phyloP scores from a whole-genome alignment of 2,113 vertebrate species.

The Holacanthus passer region DNA sequence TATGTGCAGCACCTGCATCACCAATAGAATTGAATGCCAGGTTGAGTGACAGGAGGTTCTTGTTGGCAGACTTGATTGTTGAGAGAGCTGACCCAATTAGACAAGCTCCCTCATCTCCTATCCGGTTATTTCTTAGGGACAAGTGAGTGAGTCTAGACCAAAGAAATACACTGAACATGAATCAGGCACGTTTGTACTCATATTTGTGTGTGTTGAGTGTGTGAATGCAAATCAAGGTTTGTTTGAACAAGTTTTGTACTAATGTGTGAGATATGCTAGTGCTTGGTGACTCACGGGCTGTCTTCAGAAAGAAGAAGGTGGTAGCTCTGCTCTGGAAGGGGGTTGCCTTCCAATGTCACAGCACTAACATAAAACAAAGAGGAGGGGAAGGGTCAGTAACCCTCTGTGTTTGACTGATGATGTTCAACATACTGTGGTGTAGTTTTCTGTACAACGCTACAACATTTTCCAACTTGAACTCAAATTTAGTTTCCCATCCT shows the following conservation, averaged over 20 bases:
- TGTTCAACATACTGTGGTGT: neutral
- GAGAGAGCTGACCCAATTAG: constrained; percentile 87
- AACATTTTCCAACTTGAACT: neutral
- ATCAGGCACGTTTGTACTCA: neutral
- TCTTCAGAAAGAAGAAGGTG: constrained; percentile 83
- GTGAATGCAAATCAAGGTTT: constrained; percentile 2
- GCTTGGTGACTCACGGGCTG: constrained; percentile 81
- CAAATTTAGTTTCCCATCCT: neutral
- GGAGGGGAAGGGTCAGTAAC: neutral
- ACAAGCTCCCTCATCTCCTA: constrained; percentile 81
- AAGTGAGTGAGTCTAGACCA: constrained; percentile 85
- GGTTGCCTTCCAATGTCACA: constrained; percentile 87
- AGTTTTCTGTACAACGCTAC: neutral
- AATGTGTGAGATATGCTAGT: neutral
- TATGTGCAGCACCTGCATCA: constrained; percentile 85
- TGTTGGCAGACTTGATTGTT: constrained; percentile 78
- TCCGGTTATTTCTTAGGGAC: constrained; percentile 86
- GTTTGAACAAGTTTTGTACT: neutral
- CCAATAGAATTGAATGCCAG: constrained; percentile 90
- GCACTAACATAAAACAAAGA: constrained; percentile 73
- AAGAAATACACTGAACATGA: neutral
- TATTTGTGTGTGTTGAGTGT: neutral
- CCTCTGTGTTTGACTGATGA: neutral
- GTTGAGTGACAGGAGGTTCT: constrained; percentile 84
- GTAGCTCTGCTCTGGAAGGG: constrained; percentile 82